Evolutionary conservation across 2,797 vertebrate species (phyloP), one percentile per base, ranked within the genome.

Genomic region (Lates japonicus): DNA sequence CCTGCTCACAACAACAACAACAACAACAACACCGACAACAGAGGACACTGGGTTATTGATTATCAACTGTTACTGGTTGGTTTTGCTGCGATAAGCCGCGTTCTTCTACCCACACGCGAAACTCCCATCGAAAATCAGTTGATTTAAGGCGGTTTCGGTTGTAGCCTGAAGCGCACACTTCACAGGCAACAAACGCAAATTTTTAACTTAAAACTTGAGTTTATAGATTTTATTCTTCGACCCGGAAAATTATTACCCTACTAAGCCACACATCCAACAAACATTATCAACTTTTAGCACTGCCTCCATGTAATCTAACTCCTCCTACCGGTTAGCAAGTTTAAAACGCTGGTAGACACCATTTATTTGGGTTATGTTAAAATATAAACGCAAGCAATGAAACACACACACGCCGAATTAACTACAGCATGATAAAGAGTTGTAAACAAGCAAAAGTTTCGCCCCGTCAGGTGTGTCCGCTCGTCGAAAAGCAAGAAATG

Each of bases 371-470:
- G 3, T 42, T 55, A 2, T 31, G 3, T 2, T 1, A 0, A 11
- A 16, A 25, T n/a, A 2, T 0, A 9, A 33, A 3, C 0, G 0
- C 0, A 44, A 9, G 46, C 10, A 19, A 2, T 0, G 3, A 37
- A 5, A 42, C 0, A 33, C 19, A 9, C 11, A 1, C 8, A 1
- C 0, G 55, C 83, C 77, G 64, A 60, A 6, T 16, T 37, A 2
- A 42, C 17, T 0, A 25, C 7, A 60, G 5, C 0, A 1, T 0
- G 0, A 19, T 20, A 4, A 0, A 0, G 2, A 46, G 20, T 14
- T 33, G 2, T 16, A 8, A 2, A 29, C 6, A 1, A 2, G 1
- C 12, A 0, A 0, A 1, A 14, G 1, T 1, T 0, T 0, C 1
- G 8, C 1, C 37, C 13, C 55, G 0, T 13, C 5, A 0, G 0